Evolutionary conservation across 2,113 vertebrate species (phyloP).

Genomic region (Ceuthmochares aereus): DNA sequence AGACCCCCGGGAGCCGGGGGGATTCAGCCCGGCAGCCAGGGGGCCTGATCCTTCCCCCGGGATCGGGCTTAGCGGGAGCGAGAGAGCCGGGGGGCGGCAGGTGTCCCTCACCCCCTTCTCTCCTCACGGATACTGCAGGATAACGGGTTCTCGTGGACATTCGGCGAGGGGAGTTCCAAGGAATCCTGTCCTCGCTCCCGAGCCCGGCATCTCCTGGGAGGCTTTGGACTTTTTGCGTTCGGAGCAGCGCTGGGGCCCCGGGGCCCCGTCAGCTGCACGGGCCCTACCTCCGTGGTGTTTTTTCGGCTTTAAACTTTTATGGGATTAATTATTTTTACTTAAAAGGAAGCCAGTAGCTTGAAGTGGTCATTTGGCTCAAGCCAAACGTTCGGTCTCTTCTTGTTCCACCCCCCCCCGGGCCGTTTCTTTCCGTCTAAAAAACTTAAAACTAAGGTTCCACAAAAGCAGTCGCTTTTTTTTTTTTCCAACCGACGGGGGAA

Average conservation of each 20-base stretch:
- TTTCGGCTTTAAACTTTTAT: not conserved
- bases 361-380: not conserved
- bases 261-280: too few species aligned
- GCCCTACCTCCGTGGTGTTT: rapidly evolving
- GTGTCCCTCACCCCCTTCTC: too few species aligned
- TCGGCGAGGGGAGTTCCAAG: not conserved
- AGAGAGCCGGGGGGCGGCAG: too few species aligned
- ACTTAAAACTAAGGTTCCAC: not conserved
- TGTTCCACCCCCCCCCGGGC: not conserved
- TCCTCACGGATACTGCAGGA: too few species aligned
- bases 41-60: not conserved
- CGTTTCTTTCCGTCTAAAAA: not conserved
- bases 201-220: not conserved
- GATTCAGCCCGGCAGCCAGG: not conserved
- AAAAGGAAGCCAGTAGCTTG: not conserved
- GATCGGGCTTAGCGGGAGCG: not conserved
- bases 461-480: not conserved
- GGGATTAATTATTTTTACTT: not conserved
- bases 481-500: not conserved
- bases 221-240: too few species aligned
- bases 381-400: not conserved
- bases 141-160: rapidly evolving
- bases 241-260: not conserved
- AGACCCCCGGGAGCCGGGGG: not conserved
- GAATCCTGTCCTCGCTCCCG: not conserved